Percentiles rank a stretch among this genome's conserved stretches.
These are phyloP conservation scores for Allacma fusca DNA, from an alignment of 2,888 invertebrate genomes.

Conservation along the genomic window DNA sequence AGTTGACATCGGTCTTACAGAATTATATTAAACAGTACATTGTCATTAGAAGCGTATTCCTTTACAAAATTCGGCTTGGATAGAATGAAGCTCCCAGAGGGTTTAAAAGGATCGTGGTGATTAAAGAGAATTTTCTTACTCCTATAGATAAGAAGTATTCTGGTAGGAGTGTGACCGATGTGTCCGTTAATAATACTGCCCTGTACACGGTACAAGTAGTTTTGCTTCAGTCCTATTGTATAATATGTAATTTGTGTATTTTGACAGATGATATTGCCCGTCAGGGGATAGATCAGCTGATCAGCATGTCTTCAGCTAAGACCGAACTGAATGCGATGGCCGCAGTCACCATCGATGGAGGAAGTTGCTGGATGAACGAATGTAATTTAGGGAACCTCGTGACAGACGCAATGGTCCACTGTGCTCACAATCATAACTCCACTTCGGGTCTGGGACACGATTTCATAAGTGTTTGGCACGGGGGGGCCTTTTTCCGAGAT, in stretches of 20 bases:
- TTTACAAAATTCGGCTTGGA: no score
- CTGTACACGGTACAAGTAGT: no score
- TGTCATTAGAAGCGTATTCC: no score
- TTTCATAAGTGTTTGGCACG: conserved; percentile 55
- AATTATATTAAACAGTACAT: no score
- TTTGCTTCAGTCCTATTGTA: no score
- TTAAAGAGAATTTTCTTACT: no score
- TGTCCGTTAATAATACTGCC: no score
- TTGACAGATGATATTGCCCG: conserved; percentile 9
- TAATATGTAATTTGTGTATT: conserved; percentile 2
- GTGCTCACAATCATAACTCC: conserved; percentile 45
- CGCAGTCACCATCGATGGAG: conserved; percentile 37
- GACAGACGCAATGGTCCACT: conserved; percentile 58
- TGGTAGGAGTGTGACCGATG: no score
- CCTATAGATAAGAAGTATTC: no score
- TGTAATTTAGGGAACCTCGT: conserved; percentile 59
- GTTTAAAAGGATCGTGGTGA: no score
- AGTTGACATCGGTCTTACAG: no score
- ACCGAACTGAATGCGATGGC: conserved; percentile 1
- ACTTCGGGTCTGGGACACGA: background rate
- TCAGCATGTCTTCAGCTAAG: background rate
- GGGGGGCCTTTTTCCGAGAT: conserved; percentile 54
- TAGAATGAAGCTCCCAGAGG: no score
- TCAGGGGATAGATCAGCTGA: background rate
- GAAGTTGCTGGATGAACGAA: conserved; percentile 50